Percentiles rank a stretch among this genome's conserved stretches.
Evolutionary conservation across 2,113 vertebrate species (phyloP).

Genomic region (Crotalus horridus): DNA sequence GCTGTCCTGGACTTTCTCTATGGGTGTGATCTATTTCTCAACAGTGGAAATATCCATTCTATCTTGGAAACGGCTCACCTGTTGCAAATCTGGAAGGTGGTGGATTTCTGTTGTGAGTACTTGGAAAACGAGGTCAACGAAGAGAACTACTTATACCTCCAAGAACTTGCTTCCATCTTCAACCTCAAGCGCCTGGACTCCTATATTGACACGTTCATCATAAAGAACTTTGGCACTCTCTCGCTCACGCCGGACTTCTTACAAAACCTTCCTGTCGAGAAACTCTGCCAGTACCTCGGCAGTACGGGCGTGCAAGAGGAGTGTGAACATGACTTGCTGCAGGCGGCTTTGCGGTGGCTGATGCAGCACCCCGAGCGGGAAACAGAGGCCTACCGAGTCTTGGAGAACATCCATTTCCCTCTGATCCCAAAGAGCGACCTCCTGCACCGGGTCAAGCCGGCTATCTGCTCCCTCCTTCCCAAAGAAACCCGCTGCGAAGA

Average conservation of each 20-base stretch:
- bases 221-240: constrained; percentile 80
- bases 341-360: constrained; percentile 87
- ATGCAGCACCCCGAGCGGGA: constrained; percentile 77
- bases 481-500: constrained; percentile 77
- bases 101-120: constrained; percentile 96
- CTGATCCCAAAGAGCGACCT: constrained; percentile 84
- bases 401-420: constrained; percentile 86
- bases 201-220: constrained; percentile 87
- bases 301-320: constrained; percentile 83
- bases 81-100: constrained; percentile 89
- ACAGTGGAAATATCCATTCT: constrained; percentile 86
- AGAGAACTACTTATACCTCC: constrained; percentile 92
- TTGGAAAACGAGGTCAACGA: constrained; percentile 88
- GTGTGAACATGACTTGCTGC: constrained; percentile 83
- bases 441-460: constrained; percentile 77
- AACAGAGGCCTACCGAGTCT: constrained; percentile 74
- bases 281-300: constrained; percentile 82
- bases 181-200: constrained; percentile 84
- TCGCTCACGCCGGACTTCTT: constrained; percentile 85
- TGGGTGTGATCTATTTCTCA: constrained; percentile 82
- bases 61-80: constrained; percentile 89
- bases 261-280: constrained; percentile 78
- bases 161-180: constrained; percentile 89
- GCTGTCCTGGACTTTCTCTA: constrained; percentile 93
- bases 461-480: constrained; percentile 78